These are phyloP conservation scores for Murina feae DNA, from an alignment of 2,113 vertebrate species.

Conservation along the genomic window DNA sequence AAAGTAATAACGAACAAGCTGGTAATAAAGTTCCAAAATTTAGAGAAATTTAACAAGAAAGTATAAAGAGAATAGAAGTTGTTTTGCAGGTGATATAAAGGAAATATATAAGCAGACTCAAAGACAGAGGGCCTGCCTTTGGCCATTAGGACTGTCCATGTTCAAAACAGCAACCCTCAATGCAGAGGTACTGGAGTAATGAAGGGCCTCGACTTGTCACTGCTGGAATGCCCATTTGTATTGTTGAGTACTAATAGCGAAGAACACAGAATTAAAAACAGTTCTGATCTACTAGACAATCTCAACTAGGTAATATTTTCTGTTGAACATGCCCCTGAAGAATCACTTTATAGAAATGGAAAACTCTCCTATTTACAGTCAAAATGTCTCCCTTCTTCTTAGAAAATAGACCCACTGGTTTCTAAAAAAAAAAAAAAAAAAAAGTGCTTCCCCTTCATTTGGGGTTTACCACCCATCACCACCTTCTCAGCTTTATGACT, in stretches of 20 bases:
- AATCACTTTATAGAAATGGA: not conserved
- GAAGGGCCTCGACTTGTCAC: not conserved
- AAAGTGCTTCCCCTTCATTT: not conserved
- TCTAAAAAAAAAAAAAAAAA: not conserved
- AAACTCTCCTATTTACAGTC: not conserved
- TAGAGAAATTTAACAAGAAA: not conserved
- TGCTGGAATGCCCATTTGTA: not conserved
- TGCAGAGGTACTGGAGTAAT: not conserved
- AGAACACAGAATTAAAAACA: slow-evolving; percentile 26
- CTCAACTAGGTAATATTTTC: not conserved
- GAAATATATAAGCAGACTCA: not conserved
- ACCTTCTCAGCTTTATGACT: not conserved
- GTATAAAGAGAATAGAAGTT: not conserved
- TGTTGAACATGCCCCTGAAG: not conserved
- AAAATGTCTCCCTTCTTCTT: not conserved
- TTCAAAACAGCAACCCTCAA: not conserved
- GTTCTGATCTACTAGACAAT: not conserved
- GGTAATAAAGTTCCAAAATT: not conserved
- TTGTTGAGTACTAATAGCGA: not conserved
- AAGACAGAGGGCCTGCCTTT: not conserved
- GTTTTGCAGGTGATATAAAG: not conserved
- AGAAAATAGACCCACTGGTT: not conserved
- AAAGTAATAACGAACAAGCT: not conserved
- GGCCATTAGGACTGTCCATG: not conserved
- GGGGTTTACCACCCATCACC: not conserved